Base-by-base conservation (phyloP, 1,140 invertebrate genomes). In the Kradibia gibbosae region DNA sequence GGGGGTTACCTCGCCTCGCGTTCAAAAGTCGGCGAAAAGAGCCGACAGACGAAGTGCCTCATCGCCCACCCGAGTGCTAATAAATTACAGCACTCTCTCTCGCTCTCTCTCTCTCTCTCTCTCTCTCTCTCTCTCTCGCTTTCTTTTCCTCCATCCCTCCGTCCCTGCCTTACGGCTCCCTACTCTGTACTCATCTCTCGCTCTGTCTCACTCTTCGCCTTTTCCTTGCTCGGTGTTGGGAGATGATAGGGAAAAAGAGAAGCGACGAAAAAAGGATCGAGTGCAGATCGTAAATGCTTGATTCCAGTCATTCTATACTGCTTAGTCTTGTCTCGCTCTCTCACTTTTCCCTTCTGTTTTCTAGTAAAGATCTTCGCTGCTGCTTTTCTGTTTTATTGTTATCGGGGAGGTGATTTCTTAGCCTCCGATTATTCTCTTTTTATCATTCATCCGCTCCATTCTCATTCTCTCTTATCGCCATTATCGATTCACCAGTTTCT, bases 21-120 rank as follows among this genome's bases (percentile, higher is more conserved):
- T 60, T 73, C 78, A 67, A 67, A 67, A 83, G 78, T 60, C 73
- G 67, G 45, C 62, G 60, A 76, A 76, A 75, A 60, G 62, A 76
- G 82, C 78, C 78, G 82, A 83, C 82, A 70, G 72, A 81, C 72
- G 34, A 48, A 80, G 79, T 80, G 78, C 55, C 82, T 83, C 77
- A 77, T 71, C 78, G 67, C 82, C 57, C 79, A 73, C 78, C 82
- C 71, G 82, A 83, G 80, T 82, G 78, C 80, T 85, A 83, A 85
- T 85, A 85, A 85, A 85, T 83, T 85, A 85, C 76, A 50, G 31
- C 78, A n/a, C 60, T 81, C 42, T 36, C 39, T 62, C 75, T 53
- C 45, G 39, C 34, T 67, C 22, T 42, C 20, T 11, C 17, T 25
- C 28, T 25, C 28, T 25, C 22, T 42, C 42, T n/a, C 67, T 71